Percentiles rank a stretch among this genome's conserved stretches.
phyloP scores from a whole-genome alignment of 2,888 invertebrate genomes.

The Emmelina monodactyla region DNA sequence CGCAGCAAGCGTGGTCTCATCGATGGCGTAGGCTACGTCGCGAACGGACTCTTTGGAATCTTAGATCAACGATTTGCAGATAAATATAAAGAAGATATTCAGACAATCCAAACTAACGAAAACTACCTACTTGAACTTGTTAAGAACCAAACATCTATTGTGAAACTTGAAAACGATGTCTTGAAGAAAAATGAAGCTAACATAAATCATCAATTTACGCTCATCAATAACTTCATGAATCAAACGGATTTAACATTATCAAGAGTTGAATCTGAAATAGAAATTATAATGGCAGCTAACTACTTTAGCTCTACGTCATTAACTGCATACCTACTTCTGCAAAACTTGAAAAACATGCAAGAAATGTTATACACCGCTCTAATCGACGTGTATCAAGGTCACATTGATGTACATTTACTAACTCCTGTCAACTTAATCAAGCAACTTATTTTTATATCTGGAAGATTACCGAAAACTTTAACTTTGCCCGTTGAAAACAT shows the following conservation, averaged over 20 bases:
- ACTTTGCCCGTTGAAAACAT: conserved; percentile 13
- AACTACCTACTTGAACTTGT: conserved; percentile 7
- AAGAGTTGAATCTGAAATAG: conserved; percentile 1
- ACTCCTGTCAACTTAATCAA: conserved; percentile 13
- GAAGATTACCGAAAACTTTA: conserved; percentile 12
- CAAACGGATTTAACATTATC: conserved; percentile 4
- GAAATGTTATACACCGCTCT: conserved; percentile 15
- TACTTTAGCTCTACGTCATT: conserved; percentile 10
- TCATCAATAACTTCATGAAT: conserved; percentile 6
- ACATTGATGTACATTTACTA: conserved; percentile 15
- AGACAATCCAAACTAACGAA: conserved; percentile 8
- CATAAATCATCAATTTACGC: conserved; percentile 2
- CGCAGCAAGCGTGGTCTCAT: conserved; percentile 9
- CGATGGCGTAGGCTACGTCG: conserved; percentile 7
- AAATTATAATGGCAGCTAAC: conserved; percentile 5
- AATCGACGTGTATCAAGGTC: conserved; percentile 15
- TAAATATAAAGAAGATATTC: conserved; percentile 10
- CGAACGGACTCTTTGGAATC: conserved; percentile 11
- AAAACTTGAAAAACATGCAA: conserved; percentile 10
- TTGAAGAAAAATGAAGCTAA: conserved; percentile 6
- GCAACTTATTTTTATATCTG: conserved; percentile 12
- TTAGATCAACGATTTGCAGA: conserved; percentile 10
- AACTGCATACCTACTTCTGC: conserved; percentile 5
- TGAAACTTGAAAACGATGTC: conserved; percentile 9
- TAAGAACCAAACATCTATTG: conserved; percentile 11